Evolutionary conservation across 2,888 invertebrate genomes (phyloP).

Genomic region (Cosmia pyralina): DNA sequence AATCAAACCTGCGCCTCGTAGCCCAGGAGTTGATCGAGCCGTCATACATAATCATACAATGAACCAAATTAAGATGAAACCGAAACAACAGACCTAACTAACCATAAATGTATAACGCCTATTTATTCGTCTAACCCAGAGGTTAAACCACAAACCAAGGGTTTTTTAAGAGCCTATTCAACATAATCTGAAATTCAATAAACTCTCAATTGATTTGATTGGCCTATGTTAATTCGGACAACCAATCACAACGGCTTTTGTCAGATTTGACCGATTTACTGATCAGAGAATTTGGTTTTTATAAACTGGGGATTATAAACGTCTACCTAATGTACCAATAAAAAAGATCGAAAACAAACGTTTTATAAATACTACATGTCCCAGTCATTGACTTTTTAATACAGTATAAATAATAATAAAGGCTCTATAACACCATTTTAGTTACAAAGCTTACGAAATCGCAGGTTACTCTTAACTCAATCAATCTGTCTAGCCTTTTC

Average conservation of each 20-base stretch:
- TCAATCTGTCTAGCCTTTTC: too few relatives aligned
- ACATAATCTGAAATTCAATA: not conserved
- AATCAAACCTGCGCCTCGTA: not conserved
- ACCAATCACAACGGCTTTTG: slow-evolving; percentile 1
- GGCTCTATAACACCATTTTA: not conserved
- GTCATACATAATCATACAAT: slow-evolving; percentile 6
- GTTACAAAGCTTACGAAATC: not conserved
- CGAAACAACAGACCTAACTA: not conserved
- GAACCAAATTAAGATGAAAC: slow-evolving; percentile 10
- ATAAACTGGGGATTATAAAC: not conserved
- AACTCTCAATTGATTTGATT: slow-evolving; percentile 18
- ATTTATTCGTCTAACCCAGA: not conserved
- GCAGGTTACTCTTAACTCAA: not conserved
- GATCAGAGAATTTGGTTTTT: not conserved
- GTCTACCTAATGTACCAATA: not conserved
- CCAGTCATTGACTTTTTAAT: not conserved
- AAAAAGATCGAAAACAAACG: not conserved
- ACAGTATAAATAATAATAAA: not conserved
- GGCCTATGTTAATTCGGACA: slow-evolving; percentile 6
- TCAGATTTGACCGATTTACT: slow-evolving; percentile 10
- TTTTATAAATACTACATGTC: not conserved
- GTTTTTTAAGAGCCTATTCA: not conserved
- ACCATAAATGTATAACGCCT: not conserved
- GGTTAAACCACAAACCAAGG: not conserved
- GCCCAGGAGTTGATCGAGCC: not conserved